phyloP scores from a whole-genome alignment of 2,113 vertebrate species.

The Notarius quadriscutis region DNA sequence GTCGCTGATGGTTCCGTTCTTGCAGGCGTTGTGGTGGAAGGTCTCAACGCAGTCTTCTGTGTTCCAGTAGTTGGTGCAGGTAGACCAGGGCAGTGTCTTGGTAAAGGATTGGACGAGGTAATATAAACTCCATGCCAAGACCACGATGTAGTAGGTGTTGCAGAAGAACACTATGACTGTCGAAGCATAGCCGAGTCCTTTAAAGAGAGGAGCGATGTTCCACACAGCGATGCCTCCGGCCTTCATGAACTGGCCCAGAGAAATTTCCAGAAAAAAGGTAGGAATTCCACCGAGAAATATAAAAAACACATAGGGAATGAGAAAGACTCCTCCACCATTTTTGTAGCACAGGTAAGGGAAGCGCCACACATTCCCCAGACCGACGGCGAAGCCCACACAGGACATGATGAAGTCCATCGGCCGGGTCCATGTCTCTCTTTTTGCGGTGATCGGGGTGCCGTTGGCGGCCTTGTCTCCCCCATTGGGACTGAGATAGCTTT shows the following conservation, averaged over 20 bases:
- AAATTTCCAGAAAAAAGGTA: too few species aligned
- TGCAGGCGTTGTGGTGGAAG: conserved; percentile 69
- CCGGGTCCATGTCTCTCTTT: conserved; percentile 64
- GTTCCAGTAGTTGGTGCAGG: conserved; percentile 79
- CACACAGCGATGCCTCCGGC: too few species aligned
- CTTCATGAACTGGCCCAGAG: too few species aligned
- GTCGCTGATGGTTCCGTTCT: conserved; percentile 68
- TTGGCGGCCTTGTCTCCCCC: conserved; percentile 58
- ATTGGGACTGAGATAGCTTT: conserved; percentile 66
- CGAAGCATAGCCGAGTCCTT: conserved; percentile 78
- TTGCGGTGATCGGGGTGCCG: conserved; percentile 52
- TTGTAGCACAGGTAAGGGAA: conserved; percentile 70
- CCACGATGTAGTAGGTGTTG: conserved; percentile 85
- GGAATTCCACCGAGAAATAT: too few species aligned
- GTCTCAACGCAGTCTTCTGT: conserved; percentile 70
- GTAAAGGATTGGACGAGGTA: conserved; percentile 80
- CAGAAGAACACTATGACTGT: conserved; percentile 85
- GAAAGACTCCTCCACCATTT: conserved; percentile 61
- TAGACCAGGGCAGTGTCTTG: conserved; percentile 74
- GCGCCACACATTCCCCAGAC: conserved; percentile 66
- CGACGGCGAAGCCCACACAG: conserved; percentile 66
- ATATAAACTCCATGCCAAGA: conserved; percentile 82
- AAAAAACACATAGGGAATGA: too few species aligned
- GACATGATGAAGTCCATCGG: conserved; percentile 72
- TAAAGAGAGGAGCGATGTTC: too few species aligned